A percentile compares a stretch with the other conserved stretches of the same genome.
Conservation (phyloP, 2,888 invertebrate species). For the Pseudolycoriella hygida region DNA sequence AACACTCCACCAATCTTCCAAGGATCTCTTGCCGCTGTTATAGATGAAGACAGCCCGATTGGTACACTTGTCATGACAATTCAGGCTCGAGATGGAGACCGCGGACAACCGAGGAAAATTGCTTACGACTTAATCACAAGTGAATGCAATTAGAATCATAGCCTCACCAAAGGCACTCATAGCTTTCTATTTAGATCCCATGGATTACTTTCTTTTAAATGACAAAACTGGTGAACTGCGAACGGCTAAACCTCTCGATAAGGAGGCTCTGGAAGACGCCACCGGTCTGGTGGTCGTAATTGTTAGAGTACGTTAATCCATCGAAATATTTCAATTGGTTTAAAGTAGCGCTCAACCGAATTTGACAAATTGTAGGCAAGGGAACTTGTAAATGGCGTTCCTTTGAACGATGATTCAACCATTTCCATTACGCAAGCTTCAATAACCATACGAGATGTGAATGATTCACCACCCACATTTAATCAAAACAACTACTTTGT, state of each 20-base stretch:
- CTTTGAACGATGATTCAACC: slow-evolving; percentile 47
- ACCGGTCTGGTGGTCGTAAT: slow-evolving; percentile 60
- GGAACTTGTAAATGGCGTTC: slow-evolving; percentile 56
- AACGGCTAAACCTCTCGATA: slow-evolving; percentile 69
- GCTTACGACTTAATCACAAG: slow-evolving; percentile 63
- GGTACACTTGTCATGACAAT: slow-evolving; percentile 64
- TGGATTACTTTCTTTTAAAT: slow-evolving; percentile 72
- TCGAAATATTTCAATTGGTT: background rate
- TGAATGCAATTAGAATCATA: slow-evolving; percentile 29
- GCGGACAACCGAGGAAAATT: slow-evolving; percentile 63
- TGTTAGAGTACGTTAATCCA: slow-evolving; percentile 36
- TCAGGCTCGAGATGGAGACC: slow-evolving; percentile 69
- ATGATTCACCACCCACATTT: slow-evolving; percentile 75
- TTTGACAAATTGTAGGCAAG: slow-evolving; percentile 36
- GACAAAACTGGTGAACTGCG: slow-evolving; percentile 59
- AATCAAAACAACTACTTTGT: slow-evolving; percentile 66
- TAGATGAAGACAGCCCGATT: slow-evolving; percentile 67
- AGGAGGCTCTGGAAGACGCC: slow-evolving; percentile 63
- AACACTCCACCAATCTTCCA: slow-evolving; percentile 73
- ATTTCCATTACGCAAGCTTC: slow-evolving; percentile 55
- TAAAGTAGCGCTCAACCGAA: background rate
- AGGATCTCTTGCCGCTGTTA: slow-evolving; percentile 59
- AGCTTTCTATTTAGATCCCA: slow-evolving; percentile 67
- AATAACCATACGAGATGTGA: slow-evolving; percentile 73
- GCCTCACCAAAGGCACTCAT: background rate